Percentiles rank a stretch among this genome's conserved stretches.
phyloP scores from a whole-genome alignment of 1,140 invertebrate genomes.

The Rhyacophila brunnea region DNA sequence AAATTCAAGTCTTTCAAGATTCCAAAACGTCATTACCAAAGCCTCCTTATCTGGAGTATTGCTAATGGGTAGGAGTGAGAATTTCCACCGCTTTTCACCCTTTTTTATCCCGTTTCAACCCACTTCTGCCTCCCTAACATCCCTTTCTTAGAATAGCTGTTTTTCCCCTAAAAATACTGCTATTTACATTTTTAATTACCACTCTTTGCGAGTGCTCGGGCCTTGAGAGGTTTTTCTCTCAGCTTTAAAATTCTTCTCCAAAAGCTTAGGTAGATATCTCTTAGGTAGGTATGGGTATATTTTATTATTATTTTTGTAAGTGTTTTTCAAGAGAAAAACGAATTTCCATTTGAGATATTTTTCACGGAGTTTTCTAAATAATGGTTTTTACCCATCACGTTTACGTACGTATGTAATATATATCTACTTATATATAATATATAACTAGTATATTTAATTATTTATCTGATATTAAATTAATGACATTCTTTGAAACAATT shows the following conservation, averaged over 20 bases:
- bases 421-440: too few species aligned
- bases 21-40: constrained; percentile 31
- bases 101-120: neutral
- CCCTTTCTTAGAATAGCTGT: constrained; percentile 22
- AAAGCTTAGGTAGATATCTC: too few species aligned
- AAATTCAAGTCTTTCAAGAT: constrained; percentile 9
- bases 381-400: too few species aligned
- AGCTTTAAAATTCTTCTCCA: neutral
- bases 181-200: constrained; percentile 38
- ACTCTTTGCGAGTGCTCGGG: constrained; percentile 32
- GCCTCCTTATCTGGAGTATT: constrained; percentile 35
- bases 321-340: too few species aligned
- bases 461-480: too few species aligned
- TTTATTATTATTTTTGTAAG: too few species aligned
- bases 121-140: neutral
- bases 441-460: too few species aligned
- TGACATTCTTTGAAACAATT: too few species aligned
- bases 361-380: too few species aligned
- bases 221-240: constrained; percentile 26
- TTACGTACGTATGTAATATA: too few species aligned
- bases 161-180: constrained; percentile 36
- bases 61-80: constrained; percentile 22
- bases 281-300: too few species aligned
- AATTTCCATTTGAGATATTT: too few species aligned
- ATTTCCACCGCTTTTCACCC: constrained; percentile 12